Evolutionary conservation across 2,113 vertebrate genomes (phyloP), one percentile per base, ranked within the genome.

Genomic region (Gambusia holbrooki): DNA sequence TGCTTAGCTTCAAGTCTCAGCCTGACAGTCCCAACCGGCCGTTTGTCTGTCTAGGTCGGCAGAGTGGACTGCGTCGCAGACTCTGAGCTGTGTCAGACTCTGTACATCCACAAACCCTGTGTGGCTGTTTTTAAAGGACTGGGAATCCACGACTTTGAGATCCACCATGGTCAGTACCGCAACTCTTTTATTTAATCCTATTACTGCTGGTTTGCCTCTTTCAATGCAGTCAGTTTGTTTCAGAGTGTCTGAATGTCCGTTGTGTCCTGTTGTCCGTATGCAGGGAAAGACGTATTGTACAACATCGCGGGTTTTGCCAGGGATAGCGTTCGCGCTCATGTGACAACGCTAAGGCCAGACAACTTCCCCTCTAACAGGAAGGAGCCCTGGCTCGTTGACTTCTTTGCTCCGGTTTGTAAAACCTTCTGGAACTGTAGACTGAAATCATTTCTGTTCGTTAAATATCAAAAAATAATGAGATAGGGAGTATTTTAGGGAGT

Each of bases 321-420:
- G 91, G 98, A 99, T 90, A 99, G 98, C 8, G 96, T 98, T 40
- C 95, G 91, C 4, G 97, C 98, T 69, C 96, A 98, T 8, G 97
- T 99, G 81, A 95, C 96, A 64, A 98, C 98, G 0, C 94, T 99
- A 79, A 92, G 95, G 74, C 98, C 98, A 4, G 95, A 98, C 63
- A 99, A 98, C 94, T 99, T 99, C 91, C 98, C 98, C 65, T 94
- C 94, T n/a, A 95, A 95, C 79, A 93, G 95, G 14, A 97, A 97
- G 84, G 97, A 98, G 70, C 96, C 98, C 0, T 99, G 98, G 98
- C 95, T 99, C 73, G 97, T 99, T 42, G 98, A 99, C 91, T 99
- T 99, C 93, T 99, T 99, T 77, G 97, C 97, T 68, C 98, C 98
- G 81, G 98, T 99, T 32, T 28, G 89, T 85, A 25, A 66, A 15